Evolutionary conservation across 2,888 invertebrate genomes (phyloP).

Genomic region (Elaeidobius kamerunicus): DNA sequence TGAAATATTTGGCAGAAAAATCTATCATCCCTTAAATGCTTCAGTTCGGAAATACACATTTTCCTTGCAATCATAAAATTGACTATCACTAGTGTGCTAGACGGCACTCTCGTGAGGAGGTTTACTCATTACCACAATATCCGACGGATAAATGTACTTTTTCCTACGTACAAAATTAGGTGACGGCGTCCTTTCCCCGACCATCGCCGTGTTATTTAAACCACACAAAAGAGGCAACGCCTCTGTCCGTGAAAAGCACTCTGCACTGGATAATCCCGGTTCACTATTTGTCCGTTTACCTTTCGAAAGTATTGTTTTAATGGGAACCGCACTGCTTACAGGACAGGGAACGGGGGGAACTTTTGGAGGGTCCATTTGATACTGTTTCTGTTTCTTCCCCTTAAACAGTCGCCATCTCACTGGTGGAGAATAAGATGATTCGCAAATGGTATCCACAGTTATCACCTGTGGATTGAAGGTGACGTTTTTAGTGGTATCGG

Average conservation of each 20-base stretch:
- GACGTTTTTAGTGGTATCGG: conserved; percentile 46
- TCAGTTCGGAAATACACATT: no score
- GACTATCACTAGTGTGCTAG: conserved; percentile 36
- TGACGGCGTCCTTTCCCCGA: conserved; percentile 46
- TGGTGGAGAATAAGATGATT: conserved; percentile 32
- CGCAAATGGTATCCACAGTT: conserved; percentile 34
- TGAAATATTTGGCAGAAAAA: neutral
- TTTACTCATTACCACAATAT: conserved; percentile 44
- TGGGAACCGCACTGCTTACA: conserved; percentile 29
- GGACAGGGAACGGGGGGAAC: conserved; percentile 26
- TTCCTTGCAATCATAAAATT: neutral
- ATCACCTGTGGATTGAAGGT: conserved; percentile 49
- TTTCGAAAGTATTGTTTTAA: conserved; percentile 39
- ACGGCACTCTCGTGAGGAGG: conserved; percentile 55
- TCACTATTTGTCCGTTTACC: conserved; percentile 21
- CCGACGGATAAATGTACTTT: conserved; percentile 61
- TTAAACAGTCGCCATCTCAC: conserved; percentile 39
- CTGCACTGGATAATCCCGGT: conserved; percentile 9
- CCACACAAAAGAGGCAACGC: conserved; percentile 58
- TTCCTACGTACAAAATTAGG: conserved; percentile 60
- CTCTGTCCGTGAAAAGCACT: conserved; percentile 49
- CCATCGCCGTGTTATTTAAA: conserved; percentile 48
- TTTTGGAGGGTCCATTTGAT: conserved; percentile 24
- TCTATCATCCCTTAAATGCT: neutral
- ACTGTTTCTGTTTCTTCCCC: conserved; percentile 32